Evolutionary conservation across 2,888 invertebrate genomes (phyloP).

Genomic region (Baccha elongata): DNA sequence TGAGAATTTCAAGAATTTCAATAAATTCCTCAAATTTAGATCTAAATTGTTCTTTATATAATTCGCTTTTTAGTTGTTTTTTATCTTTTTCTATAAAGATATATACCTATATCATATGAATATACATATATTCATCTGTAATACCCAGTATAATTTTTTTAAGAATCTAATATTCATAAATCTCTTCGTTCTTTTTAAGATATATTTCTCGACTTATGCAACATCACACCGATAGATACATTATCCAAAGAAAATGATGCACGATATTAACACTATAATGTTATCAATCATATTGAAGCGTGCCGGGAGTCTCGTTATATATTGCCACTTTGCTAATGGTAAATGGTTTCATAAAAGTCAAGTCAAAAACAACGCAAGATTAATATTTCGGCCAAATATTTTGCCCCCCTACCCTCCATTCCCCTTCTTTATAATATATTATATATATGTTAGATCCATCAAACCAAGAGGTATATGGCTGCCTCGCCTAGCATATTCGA

Average conservation of each 20-base stretch:
- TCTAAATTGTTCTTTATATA: no score
- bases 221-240: not conserved
- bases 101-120: no score
- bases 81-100: no score
- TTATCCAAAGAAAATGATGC: not conserved
- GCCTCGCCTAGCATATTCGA: constrained; percentile 16
- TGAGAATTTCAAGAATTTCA: no score
- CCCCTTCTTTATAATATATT: not conserved
- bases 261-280: constrained; percentile 23
- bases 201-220: not conserved
- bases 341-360: constrained; percentile 43
- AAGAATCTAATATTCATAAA: no score
- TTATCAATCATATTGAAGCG: constrained; percentile 25
- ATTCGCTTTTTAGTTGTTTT: no score
- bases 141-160: no score
- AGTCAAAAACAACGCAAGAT: constrained; percentile 36
- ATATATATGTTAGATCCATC: not conserved
- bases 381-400: constrained; percentile 28
- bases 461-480: not conserved
- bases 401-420: not conserved
- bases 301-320: constrained; percentile 15
- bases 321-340: constrained; percentile 21
- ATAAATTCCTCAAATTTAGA: no score
- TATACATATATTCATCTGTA: no score
- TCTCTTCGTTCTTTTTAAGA: no score